A percentile compares a stretch with the other conserved stretches of the same genome.
Conservation (phyloP, 2,888 invertebrate genomes). For the Ectropis crepuscularia region DNA sequence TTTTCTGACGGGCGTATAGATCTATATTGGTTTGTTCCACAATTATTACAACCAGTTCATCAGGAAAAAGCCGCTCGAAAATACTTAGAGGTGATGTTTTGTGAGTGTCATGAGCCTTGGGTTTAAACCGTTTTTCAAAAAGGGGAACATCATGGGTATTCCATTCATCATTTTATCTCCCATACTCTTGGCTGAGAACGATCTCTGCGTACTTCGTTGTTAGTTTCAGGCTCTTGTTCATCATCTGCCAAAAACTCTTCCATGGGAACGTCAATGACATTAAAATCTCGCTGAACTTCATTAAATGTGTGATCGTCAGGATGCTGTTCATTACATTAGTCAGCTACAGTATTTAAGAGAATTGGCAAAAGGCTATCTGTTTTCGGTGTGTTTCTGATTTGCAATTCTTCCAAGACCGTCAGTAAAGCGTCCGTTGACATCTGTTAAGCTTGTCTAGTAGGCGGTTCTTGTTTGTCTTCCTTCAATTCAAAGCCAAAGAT, state of each 20-base stretch:
- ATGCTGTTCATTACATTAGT: no score
- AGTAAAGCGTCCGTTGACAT: no score
- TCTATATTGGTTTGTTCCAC: conserved; percentile 11
- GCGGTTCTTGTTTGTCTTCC: no score
- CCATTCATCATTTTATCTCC: neutral
- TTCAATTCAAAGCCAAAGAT: conserved; percentile 31
- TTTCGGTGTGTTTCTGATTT: no score
- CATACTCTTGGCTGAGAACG: conserved; percentile 31
- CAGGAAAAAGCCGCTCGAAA: conserved; percentile 19
- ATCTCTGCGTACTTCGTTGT: conserved; percentile 29
- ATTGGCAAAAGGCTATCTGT: no score
- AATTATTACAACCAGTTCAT: conserved; percentile 15
- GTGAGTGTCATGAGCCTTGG: conserved; percentile 7
- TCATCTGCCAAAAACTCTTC: conserved; percentile 19
- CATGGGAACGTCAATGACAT: no score
- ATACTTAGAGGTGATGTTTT: conserved; percentile 15
- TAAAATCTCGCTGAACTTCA: no score
- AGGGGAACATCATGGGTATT: conserved; percentile 3
- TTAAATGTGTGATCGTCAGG: no score
- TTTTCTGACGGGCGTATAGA: conserved; percentile 1
- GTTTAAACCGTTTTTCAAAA: conserved; percentile 13
- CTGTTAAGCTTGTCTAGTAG: no score
- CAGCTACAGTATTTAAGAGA: no score
- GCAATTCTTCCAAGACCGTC: no score
- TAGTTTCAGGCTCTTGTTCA: conserved; percentile 33